Conservation (phyloP, 1,140 invertebrate species). For the Zaprionus taronus region DNA sequence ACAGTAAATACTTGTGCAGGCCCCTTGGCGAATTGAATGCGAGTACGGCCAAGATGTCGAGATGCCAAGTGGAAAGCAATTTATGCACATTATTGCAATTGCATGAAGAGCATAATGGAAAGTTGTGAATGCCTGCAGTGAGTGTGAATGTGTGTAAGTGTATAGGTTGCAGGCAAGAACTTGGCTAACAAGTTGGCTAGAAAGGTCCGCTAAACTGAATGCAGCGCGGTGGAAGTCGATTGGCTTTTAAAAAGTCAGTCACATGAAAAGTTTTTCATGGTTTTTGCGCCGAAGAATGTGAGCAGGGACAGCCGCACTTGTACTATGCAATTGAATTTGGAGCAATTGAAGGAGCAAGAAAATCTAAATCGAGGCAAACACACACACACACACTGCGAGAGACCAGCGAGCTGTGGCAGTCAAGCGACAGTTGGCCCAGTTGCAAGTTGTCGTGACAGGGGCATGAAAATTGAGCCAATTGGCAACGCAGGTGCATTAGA, state of each 20-base stretch:
- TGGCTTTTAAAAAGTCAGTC: conserved; percentile 79
- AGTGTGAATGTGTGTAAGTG: conserved; percentile 3
- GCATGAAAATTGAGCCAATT: conserved; percentile 77
- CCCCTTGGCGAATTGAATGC: conserved; percentile 16
- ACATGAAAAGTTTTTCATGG: conserved; percentile 67
- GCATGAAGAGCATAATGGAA: conserved; percentile 66
- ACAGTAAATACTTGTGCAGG: conserved; percentile 19
- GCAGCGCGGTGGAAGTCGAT: conserved; percentile 63
- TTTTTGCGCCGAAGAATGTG: conserved; percentile 60
- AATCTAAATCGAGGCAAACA: conserved; percentile 54
- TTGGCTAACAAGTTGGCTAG: conserved; percentile 30
- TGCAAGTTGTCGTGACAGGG: conserved; percentile 72
- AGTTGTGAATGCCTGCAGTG: conserved; percentile 35
- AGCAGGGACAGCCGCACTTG: conserved; percentile 41
- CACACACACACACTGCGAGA: conserved; percentile 16
- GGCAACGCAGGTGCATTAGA: conserved; percentile 75
- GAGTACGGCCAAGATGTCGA: conserved; percentile 34
- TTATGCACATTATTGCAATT: conserved; percentile 72
- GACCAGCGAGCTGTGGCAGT: background rate
- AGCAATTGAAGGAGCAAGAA: conserved; percentile 50
- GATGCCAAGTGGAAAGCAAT: conserved; percentile 69
- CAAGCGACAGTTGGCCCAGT: conserved; percentile 72
- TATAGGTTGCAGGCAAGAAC: conserved; percentile 3
- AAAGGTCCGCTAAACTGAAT: conserved; percentile 43
- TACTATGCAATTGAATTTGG: conserved; percentile 75